Base-by-base conservation (phyloP, 2,797 vertebrate genomes). In the Xiphorhynchus erythropygius region DNA sequence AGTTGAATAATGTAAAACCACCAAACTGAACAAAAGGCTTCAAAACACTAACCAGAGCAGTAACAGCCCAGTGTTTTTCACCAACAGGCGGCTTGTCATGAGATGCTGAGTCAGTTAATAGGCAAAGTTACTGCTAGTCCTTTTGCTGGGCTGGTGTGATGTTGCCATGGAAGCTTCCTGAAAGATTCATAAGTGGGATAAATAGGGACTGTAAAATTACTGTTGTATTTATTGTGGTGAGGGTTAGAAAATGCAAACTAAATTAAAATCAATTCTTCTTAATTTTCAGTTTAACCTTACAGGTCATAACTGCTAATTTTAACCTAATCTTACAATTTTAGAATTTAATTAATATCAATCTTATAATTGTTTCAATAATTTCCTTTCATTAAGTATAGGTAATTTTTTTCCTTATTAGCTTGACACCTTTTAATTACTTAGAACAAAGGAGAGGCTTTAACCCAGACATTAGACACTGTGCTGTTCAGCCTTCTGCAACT, bases 171-270 rank as follows among this genome's bases (percentile, higher is more conserved):
- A 75, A 94, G 87, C 18, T 37, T 67, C 41, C 50, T 33, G 62
- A 64, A 86, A 69, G 39, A 62, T 56, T 62, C 35, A 42, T 9
- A 86, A 84, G 47, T 65, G 52, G 69, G 73, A 69, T 59, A 83
- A 89, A 63, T 25, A 84, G 50, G 28, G 60, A 23, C 21, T 93
- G 53, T 39, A 65, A 37, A 90, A 67, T 16, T 44, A 33, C 18
- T 50, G 13, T 21, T 69, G 32, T 22, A 25, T 67, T 84, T 94
- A 39, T 15, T 6, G 6, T 5, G 13, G 22, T 27, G 57, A 81
- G 60, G 76, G 33, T 88, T 15, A 52, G 76, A 88, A 94, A 94
- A 90, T 27, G 47, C 65, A 81, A 96, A 81, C 21, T 13, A 89
- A 88, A 84, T 52, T 24, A 67, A 79, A 89, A 84, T 5, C 2